Percentiles rank a stretch among this genome's conserved stretches.
phyloP scores from a whole-genome alignment of 2,888 invertebrate genomes.

The Thysanoteuthis rhombus region DNA sequence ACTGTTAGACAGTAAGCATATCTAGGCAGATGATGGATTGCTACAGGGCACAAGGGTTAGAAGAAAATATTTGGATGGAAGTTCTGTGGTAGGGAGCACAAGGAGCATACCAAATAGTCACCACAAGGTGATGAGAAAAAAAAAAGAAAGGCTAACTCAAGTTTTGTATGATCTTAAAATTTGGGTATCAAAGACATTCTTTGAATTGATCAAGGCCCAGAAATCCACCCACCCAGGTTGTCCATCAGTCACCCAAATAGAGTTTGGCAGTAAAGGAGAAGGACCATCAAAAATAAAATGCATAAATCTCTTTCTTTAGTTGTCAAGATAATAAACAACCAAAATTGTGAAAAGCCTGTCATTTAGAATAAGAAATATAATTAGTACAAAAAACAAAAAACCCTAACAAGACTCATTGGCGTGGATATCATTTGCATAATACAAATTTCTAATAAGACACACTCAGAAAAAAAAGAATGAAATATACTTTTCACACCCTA shows the following conservation, averaged over 20 bases:
- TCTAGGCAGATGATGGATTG: constrained; percentile 20
- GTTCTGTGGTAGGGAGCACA: not conserved
- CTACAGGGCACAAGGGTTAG: not conserved
- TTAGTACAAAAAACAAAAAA: too few species aligned
- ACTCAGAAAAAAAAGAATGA: too few species aligned
- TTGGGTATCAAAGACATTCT: not conserved
- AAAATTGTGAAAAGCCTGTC: too few species aligned
- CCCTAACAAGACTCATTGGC: too few species aligned
- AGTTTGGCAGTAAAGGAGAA: not conserved
- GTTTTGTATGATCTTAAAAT: not conserved
- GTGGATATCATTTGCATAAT: too few species aligned
- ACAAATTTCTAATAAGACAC: too few species aligned
- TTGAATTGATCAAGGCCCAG: not conserved
- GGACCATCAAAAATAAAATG: not conserved
- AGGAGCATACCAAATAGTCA: not conserved
- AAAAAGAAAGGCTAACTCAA: not conserved
- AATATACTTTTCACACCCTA: too few species aligned
- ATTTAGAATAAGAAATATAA: too few species aligned
- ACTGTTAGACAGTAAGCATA: not conserved
- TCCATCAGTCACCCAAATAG: not conserved
- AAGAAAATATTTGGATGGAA: constrained; percentile 15
- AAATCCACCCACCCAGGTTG: not conserved
- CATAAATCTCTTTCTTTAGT: not conserved
- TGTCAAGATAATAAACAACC: not conserved
- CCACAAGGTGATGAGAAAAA: not conserved